These are phyloP conservation scores for Silurus glanis DNA, from an alignment of 2,113 vertebrate genomes.

Conservation along the genomic window DNA sequence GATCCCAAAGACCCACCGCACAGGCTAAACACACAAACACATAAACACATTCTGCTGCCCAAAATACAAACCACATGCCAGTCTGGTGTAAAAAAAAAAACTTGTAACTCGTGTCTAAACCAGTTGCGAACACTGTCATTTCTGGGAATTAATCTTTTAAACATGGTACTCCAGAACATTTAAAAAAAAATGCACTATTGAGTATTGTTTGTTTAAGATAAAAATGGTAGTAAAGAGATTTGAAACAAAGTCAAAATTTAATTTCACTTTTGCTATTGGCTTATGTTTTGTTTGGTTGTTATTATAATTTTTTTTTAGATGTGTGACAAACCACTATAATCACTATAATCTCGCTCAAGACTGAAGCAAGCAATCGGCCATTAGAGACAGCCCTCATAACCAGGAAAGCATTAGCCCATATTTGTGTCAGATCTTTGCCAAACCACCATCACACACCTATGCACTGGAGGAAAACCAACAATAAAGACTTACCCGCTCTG, in stretches of 20 bases:
- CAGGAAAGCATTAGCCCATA: conserved; percentile 37
- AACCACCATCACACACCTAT: conserved; percentile 21
- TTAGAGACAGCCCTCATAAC: conserved; percentile 35
- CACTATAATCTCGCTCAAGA: conserved; percentile 14
- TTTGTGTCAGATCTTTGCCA: conserved; percentile 35
- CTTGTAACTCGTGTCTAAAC: conserved; percentile 36
- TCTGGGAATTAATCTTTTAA: conserved; percentile 4
- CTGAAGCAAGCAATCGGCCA: conserved; percentile 28
- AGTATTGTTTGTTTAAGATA: conserved; percentile 9
- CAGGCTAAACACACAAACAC: conserved; percentile 31
- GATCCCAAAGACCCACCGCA: conserved; percentile 47
- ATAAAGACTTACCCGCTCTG: neutral
- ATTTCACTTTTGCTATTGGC: conserved; percentile 18
- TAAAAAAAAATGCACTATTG: conserved; percentile 10
- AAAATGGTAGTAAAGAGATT: neutral
- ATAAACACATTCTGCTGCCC: conserved; percentile 16
- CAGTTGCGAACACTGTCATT: conserved; percentile 36
- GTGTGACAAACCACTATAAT: conserved; percentile 33
- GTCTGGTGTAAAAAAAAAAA: conserved; percentile 22
- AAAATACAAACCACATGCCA: conserved; percentile 51
- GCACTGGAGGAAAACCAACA: neutral
- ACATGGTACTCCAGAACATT: neutral
- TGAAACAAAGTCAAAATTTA: neutral
- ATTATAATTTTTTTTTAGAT: neutral
- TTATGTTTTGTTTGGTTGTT: neutral